Percentiles rank a stretch among this genome's conserved stretches.
phyloP scores from a whole-genome alignment of 1,140 invertebrate genomes.

The Cotesia vestalis region DNA sequence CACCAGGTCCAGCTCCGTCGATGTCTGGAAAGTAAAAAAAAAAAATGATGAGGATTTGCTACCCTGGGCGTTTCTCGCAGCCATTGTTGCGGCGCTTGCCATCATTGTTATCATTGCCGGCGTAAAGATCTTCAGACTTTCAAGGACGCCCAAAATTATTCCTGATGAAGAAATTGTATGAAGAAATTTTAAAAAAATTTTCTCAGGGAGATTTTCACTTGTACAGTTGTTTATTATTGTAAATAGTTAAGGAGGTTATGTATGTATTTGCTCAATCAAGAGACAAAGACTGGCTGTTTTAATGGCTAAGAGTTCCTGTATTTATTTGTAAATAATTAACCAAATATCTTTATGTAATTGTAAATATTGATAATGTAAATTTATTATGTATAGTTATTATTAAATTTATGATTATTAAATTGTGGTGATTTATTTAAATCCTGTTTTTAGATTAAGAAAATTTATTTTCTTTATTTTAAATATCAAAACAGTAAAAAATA shows the following conservation, averaged over 20 bases:
- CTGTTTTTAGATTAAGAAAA: too few relatives aligned
- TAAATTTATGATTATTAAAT: constrained; percentile 24
- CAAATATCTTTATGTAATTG: not conserved
- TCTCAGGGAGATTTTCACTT: not conserved
- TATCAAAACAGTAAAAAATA: too few relatives aligned
- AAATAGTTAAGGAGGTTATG: not conserved
- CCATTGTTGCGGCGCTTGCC: constrained; percentile 33
- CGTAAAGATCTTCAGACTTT: constrained; percentile 41
- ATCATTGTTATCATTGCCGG: constrained; percentile 39
- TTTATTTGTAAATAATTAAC: constrained; percentile 63
- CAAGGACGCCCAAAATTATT: constrained; percentile 38
- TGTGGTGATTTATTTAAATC: too few relatives aligned
- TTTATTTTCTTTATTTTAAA: too few relatives aligned
- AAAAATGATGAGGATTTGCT: constrained; percentile 45
- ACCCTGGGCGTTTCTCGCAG: constrained; percentile 48
- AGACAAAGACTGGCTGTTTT: constrained; percentile 20
- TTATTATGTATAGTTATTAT: constrained; percentile 49
- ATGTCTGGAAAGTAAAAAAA: constrained; percentile 48
- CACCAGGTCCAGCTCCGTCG: constrained; percentile 50
- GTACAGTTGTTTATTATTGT: not conserved
- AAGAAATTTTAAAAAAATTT: not conserved
- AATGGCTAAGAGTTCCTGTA: constrained; percentile 47
- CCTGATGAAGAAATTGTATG: constrained; percentile 41
- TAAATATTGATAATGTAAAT: constrained; percentile 14
- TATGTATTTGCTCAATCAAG: constrained; percentile 26